These are phyloP conservation scores for Frieseomelitta varia DNA, from an alignment of 1,140 invertebrate genomes.

Conservation along the genomic window DNA sequence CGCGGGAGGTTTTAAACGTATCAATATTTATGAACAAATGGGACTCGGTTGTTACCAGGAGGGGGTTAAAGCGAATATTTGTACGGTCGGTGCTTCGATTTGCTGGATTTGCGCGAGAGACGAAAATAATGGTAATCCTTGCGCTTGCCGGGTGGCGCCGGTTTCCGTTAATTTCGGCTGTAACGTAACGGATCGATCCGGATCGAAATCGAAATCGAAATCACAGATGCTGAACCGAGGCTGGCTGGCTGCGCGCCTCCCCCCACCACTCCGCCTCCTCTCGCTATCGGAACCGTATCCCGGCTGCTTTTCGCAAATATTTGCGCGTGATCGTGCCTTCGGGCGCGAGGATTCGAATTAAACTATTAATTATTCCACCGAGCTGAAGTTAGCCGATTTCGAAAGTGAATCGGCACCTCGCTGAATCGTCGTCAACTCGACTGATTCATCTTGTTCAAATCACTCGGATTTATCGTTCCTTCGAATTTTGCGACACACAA, in stretches of 20 bases:
- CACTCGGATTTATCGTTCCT: too few relatives aligned
- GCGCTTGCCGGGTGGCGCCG: constrained; percentile 22
- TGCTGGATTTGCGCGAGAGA: constrained; percentile 51
- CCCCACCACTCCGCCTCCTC: not conserved
- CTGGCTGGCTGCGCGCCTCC: too few relatives aligned
- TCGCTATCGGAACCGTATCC: constrained; percentile 7
- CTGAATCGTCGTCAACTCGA: too few relatives aligned
- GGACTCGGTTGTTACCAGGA: constrained; percentile 40
- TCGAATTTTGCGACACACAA: too few relatives aligned
- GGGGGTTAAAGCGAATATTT: constrained; percentile 60
- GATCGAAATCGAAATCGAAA: constrained; percentile 60
- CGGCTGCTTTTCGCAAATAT: constrained; percentile 60
- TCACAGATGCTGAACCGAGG: not conserved
- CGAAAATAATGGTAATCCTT: constrained; percentile 66
- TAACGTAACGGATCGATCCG: constrained; percentile 61
- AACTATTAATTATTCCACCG: constrained; percentile 63
- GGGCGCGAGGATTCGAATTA: constrained; percentile 53
- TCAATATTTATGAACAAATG: constrained; percentile 69
- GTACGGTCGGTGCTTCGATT: constrained; percentile 49
- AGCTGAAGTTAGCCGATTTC: constrained; percentile 19
- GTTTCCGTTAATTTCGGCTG: constrained; percentile 57
- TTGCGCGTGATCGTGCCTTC: constrained; percentile 47
- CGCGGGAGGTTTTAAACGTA: constrained; percentile 43
- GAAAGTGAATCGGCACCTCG: not conserved
- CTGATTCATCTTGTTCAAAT: too few relatives aligned